phyloP scores from a whole-genome alignment of 2,797 vertebrate genomes.

The Ateles fusciceps region DNA sequence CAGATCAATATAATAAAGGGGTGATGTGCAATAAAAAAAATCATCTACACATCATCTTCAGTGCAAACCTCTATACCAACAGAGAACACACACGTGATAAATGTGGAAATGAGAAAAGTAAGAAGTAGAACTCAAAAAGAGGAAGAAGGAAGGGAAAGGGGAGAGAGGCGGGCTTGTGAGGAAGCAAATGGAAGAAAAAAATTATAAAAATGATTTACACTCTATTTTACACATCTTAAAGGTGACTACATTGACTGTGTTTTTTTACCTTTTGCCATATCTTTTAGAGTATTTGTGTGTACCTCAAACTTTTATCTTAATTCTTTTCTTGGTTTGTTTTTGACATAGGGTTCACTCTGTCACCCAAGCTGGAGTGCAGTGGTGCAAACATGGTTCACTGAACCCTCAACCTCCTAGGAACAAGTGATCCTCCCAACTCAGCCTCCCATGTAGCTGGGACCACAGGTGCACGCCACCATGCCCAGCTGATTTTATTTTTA shows the following conservation, averaged over 20 bases:
- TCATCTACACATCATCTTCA: not conserved
- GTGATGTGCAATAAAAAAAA: not conserved
- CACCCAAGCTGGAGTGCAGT: not conserved
- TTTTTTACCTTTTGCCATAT: not conserved
- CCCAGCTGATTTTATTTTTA: not conserved
- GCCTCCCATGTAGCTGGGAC: not conserved
- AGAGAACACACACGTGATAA: not conserved
- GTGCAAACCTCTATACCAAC: not conserved
- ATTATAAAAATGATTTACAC: not conserved
- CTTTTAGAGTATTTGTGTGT: not conserved
- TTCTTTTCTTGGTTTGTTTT: not conserved
- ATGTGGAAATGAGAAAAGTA: not conserved
- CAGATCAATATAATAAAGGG: not conserved
- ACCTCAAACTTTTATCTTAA: not conserved
- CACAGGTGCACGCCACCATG: not conserved
- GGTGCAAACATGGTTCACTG: not conserved
- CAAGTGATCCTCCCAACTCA: not conserved
- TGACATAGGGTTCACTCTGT: not conserved
- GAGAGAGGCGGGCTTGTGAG: not conserved
- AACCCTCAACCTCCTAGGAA: not conserved
- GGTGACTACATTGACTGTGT: not conserved
- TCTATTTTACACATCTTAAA: not conserved
- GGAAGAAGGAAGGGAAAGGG: not conserved
- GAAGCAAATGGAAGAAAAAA: not conserved
- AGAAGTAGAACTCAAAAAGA: not conserved